A percentile compares a stretch with the other conserved stretches of the same genome.
These are phyloP conservation scores for Ephialtes manifestator DNA, from an alignment of 2,888 invertebrate species.

Conservation along the genomic window DNA sequence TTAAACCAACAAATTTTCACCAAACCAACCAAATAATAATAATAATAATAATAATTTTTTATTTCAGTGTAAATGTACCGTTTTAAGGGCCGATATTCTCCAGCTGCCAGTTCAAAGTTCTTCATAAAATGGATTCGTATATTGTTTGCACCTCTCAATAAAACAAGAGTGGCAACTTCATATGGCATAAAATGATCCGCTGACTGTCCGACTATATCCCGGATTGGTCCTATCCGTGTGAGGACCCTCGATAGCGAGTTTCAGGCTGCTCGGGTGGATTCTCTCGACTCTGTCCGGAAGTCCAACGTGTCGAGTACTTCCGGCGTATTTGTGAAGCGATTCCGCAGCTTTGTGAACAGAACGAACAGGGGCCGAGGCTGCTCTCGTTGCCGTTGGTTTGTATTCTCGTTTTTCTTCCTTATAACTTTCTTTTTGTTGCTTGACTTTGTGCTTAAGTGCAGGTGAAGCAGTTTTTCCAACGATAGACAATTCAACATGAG, in stretches of 20 bases:
- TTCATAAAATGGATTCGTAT: neutral
- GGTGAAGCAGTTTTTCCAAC: neutral
- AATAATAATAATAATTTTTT: no score
- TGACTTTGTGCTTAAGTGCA: neutral
- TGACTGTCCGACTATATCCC: slow-evolving; percentile 92
- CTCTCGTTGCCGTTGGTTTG: neutral
- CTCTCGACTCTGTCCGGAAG: slow-evolving; percentile 79
- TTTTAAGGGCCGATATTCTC: no score
- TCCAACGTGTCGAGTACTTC: slow-evolving; percentile 46
- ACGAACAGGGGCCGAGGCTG: slow-evolving; percentile 33
- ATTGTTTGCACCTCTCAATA: neutral
- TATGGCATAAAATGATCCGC: slow-evolving; percentile 86
- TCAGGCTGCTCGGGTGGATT: slow-evolving; percentile 91
- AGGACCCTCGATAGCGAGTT: slow-evolving; percentile 93
- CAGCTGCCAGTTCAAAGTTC: neutral
- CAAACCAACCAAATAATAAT: no score
- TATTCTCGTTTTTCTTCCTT: slow-evolving; percentile 11
- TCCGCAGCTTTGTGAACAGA: slow-evolving; percentile 12
- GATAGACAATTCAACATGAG: slow-evolving; percentile 36
- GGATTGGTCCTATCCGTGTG: slow-evolving; percentile 94
- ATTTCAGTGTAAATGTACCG: no score
- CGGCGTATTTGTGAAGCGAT: slow-evolving; percentile 47
- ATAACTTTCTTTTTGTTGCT: neutral
- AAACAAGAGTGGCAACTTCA: slow-evolving; percentile 67
- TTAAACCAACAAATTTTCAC: no score